These are phyloP conservation scores for Tipula vernalis DNA, from an alignment of 2,888 invertebrate species.

Conservation along the genomic window DNA sequence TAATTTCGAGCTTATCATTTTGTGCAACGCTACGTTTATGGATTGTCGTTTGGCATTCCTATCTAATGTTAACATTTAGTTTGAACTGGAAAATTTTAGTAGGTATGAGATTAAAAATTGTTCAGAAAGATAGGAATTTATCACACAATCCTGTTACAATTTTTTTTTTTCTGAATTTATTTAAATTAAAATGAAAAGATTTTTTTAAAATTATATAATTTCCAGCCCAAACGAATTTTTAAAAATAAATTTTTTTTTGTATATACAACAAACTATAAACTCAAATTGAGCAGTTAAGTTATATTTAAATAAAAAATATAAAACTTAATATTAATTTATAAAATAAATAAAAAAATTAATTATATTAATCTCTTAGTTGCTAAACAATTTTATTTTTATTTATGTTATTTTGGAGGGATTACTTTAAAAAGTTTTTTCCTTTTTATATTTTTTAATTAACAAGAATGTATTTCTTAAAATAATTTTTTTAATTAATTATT, in stretches of 20 bases:
- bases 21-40: constrained; percentile 21
- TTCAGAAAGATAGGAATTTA: not conserved
- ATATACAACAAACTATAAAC: not conserved
- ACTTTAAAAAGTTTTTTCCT: not conserved
- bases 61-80: constrained; percentile 22
- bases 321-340: too few species aligned
- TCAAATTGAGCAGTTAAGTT: not conserved
- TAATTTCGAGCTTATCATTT: constrained; percentile 9
- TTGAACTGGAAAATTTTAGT: not conserved
- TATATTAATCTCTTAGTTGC: not conserved
- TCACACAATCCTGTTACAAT: not conserved
- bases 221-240: not conserved
- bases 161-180: not conserved
- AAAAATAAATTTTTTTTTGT: not conserved
- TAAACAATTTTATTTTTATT: not conserved
- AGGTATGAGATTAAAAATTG: not conserved
- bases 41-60: constrained; percentile 24
- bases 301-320: not conserved
- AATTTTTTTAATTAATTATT: not conserved
- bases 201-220: not conserved
- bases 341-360: not conserved
- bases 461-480: not conserved
- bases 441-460: not conserved
- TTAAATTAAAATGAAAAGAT: not conserved
- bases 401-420: not conserved